These are phyloP conservation scores for Creontiades dilutus DNA, from an alignment of 2,888 invertebrate species.

Conservation along the genomic window DNA sequence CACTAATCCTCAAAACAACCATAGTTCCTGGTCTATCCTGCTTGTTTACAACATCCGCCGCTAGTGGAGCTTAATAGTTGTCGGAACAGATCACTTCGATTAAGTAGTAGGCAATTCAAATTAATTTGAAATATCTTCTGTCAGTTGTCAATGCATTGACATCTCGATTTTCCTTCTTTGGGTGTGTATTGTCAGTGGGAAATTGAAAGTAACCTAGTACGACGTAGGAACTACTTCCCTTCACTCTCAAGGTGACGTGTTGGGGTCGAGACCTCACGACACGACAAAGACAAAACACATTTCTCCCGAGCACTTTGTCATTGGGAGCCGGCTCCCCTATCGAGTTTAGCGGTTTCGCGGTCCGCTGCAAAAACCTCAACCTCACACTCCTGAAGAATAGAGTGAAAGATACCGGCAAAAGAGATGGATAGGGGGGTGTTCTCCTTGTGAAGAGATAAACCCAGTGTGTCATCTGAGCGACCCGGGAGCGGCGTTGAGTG, in stretches of 20 bases:
- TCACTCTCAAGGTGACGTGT: neutral
- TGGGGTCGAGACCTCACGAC: neutral
- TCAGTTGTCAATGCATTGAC: too few relatives aligned
- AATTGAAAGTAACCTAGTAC: neutral
- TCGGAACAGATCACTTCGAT: too few relatives aligned
- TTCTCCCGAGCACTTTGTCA: neutral
- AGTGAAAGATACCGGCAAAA: neutral
- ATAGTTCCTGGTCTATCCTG: too few relatives aligned
- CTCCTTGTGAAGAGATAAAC: neutral
- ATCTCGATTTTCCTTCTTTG: too few relatives aligned
- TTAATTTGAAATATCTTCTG: too few relatives aligned
- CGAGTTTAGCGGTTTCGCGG: slow-evolving; percentile 1
- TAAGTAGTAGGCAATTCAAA: too few relatives aligned
- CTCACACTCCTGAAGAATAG: too few relatives aligned
- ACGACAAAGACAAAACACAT: neutral
- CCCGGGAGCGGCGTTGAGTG: neutral
- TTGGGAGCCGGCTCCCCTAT: neutral
- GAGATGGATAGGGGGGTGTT: neutral
- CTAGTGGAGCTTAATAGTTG: too few relatives aligned
- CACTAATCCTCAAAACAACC: too few relatives aligned
- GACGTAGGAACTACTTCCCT: neutral
- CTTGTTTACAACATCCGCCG: too few relatives aligned
- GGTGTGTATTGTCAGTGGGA: neutral
- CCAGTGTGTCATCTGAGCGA: neutral
- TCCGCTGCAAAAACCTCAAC: neutral